phyloP scores from a whole-genome alignment of 2,888 invertebrate genomes.

The Meghimatium bilineatum region DNA sequence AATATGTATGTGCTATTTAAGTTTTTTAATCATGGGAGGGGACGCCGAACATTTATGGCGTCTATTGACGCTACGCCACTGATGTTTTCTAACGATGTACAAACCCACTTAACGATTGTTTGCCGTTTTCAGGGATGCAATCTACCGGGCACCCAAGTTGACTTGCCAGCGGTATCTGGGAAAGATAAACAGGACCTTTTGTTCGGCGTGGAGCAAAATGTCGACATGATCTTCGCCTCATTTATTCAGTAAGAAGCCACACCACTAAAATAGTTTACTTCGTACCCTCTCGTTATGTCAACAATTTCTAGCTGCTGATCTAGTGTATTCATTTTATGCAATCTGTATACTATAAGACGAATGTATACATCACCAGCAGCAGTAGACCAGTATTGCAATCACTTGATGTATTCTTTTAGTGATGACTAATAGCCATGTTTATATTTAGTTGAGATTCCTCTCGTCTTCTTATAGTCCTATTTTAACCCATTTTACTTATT shows the following conservation, averaged over 20 bases:
- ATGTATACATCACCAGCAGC: too few relatives aligned
- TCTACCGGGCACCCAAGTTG: slow-evolving; percentile 88
- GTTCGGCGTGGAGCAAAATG: slow-evolving; percentile 88
- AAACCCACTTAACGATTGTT: not conserved
- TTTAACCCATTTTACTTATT: too few relatives aligned
- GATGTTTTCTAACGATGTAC: not conserved
- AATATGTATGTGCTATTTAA: too few relatives aligned
- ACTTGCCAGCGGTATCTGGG: slow-evolving; percentile 84
- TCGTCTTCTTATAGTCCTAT: too few relatives aligned
- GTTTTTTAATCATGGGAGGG: too few relatives aligned
- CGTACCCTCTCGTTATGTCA: not conserved
- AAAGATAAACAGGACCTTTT: slow-evolving; percentile 93
- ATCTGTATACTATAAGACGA: too few relatives aligned
- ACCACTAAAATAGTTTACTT: not conserved
- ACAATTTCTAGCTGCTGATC: not conserved
- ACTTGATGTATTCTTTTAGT: too few relatives aligned
- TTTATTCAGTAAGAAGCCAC: slow-evolving; percentile 84
- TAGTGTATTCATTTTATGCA: not conserved
- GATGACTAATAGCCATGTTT: too few relatives aligned
- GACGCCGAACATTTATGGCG: too few relatives aligned
- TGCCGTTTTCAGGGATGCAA: slow-evolving; percentile 85
- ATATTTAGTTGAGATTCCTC: too few relatives aligned
- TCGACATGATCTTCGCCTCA: slow-evolving; percentile 98
- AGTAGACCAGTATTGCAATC: too few relatives aligned
- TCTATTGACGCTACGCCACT: too few relatives aligned